Evolutionary conservation across 2,888 invertebrate genomes (phyloP).

Genomic region (Smittia aterrima): DNA sequence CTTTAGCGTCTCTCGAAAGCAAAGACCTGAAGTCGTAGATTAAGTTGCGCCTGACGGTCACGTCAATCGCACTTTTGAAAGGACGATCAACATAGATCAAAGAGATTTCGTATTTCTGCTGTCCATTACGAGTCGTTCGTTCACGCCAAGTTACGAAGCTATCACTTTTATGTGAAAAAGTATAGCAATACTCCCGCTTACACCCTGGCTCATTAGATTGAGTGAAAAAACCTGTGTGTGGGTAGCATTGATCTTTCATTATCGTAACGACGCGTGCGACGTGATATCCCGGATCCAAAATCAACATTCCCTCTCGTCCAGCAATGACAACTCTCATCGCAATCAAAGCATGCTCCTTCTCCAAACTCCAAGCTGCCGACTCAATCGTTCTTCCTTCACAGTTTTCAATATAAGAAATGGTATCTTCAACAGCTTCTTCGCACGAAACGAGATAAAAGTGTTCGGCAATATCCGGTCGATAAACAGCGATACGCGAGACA

Average conservation of each 20-base stretch:
- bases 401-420: conserved; percentile 60
- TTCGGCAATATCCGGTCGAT: conserved; percentile 66
- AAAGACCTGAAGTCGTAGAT: conserved; percentile 81
- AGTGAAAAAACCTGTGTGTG: conserved; percentile 87
- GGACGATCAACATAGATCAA: conserved; percentile 77
- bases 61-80: conserved; percentile 76
- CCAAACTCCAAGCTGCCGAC: conserved; percentile 56
- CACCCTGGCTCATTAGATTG: conserved; percentile 74
- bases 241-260: conserved; percentile 80
- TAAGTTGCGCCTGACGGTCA: conserved; percentile 85
- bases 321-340: conserved; percentile 71
- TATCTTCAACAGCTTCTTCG: conserved; percentile 74
- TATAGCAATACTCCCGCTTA: conserved; percentile 82
- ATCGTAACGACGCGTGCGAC: conserved; percentile 81
- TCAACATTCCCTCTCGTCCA: conserved; percentile 71
- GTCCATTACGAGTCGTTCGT: conserved; percentile 66
- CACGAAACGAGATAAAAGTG: conserved; percentile 77
- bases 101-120: conserved; percentile 65
- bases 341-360: conserved; percentile 86
- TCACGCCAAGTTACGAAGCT: conserved; percentile 86
- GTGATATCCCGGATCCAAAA: conserved; percentile 90
- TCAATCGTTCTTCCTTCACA: conserved; percentile 54
- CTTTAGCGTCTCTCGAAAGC: conserved; percentile 78
- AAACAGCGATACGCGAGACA: conserved; percentile 65
- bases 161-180: conserved; percentile 64